Evolutionary conservation across 2,113 vertebrate genomes (phyloP), one percentile per base, ranked within the genome.

Genomic region (Passerina amoena): DNA sequence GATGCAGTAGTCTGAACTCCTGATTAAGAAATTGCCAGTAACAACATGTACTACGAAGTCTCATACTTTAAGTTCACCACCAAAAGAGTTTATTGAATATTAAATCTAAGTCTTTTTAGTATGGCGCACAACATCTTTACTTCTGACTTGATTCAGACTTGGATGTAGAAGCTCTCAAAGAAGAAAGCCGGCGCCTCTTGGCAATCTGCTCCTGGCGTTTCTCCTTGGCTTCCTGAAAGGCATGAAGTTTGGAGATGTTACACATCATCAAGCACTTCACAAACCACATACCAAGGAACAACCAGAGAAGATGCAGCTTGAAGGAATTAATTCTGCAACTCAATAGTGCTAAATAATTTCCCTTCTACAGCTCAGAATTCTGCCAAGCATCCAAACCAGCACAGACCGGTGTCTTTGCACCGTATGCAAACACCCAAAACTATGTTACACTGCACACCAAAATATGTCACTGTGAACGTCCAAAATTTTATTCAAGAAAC

Each of bases 131-230:
- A 83, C 91, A 97, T 92, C 98, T 89, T 99, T 96, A 99, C 98
- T 99, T 99, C 95, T 99, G 99, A 98, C 99, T 99, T 90, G 99
- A 99, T 97, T 99, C 99, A 51, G 99, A 99, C 85, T 99, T 99
- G 75, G 99, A 99, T 94, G 98, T 99, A 86, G 99, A 99, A 86
- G 99, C 99, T 94, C 99, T 99, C 96, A 99, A 97, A 51, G 99
- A 99, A 72, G 99, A 99, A 92, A 99, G 99, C 66, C 99, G 98
- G 45, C 99, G 99, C 54, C 99, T 99, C 98, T 99, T 99, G 8
- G 99, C 99, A 16, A 99, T 99, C 98, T 99, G 99, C 98, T 99
- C 99, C 97, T 99, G 99, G 18, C 99, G 98, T 94, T 99, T 99
- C 96, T 99, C 99, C 96, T 99, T 99, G 90, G 99, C 99, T 96